Conservation (phyloP, 2,888 invertebrate species). For the Heliconius erato region DNA sequence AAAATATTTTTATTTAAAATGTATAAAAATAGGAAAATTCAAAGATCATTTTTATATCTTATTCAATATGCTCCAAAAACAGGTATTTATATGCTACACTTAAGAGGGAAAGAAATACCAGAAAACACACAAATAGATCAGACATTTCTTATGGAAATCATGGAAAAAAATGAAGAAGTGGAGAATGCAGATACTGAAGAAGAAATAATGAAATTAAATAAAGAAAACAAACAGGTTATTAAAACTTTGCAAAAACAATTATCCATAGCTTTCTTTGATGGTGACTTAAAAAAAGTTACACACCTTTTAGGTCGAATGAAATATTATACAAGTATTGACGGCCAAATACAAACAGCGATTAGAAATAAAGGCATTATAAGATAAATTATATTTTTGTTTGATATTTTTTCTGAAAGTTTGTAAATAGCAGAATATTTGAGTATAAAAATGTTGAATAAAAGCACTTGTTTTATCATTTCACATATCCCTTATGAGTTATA, state of each 20-base stretch:
- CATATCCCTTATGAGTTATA: background rate
- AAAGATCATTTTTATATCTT: background rate
- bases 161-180: conserved; percentile 96
- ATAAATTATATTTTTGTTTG: conserved; percentile 55
- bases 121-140: conserved; percentile 89
- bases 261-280: conserved; percentile 87
- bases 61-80: conserved; percentile 45
- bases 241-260: conserved; percentile 85
- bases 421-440: background rate
- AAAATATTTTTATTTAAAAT: background rate
- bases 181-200: conserved; percentile 87
- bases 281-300: conserved; percentile 88
- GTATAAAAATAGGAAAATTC: background rate
- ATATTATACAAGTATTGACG: conserved; percentile 93
- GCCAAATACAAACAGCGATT: conserved; percentile 89
- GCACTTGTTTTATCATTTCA: background rate
- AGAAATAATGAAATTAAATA: conserved; percentile 85
- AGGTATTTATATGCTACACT: conserved; percentile 91
- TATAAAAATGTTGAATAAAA: conserved; percentile 8
- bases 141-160: conserved; percentile 91
- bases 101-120: conserved; percentile 88
- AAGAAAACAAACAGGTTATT: conserved; percentile 85
- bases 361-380: conserved; percentile 85
- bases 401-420: background rate
- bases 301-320: conserved; percentile 90